Percentiles rank a stretch among this genome's conserved stretches.
These are phyloP conservation scores for Dichetophora obliterata DNA, from an alignment of 2,888 invertebrate genomes.

Conservation along the genomic window DNA sequence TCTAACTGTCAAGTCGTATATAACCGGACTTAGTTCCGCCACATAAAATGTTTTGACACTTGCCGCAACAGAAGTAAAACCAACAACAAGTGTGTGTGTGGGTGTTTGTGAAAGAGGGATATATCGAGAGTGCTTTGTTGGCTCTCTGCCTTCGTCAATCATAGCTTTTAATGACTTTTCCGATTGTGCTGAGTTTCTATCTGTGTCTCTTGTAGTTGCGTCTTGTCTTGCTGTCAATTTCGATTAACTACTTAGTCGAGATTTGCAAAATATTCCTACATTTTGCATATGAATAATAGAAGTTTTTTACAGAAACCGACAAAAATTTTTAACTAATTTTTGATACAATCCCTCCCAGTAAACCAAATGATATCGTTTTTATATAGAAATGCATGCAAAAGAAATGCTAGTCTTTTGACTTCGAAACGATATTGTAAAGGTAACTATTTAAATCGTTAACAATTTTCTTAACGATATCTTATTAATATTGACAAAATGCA, in stretches of 20 bases:
- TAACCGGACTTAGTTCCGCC: slow-evolving; percentile 23
- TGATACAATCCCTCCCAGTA: no score
- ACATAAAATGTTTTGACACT: slow-evolving; percentile 27
- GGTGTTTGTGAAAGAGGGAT: neutral
- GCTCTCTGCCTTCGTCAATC: neutral
- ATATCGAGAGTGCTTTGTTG: neutral
- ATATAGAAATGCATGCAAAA: no score
- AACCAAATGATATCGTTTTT: no score
- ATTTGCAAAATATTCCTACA: neutral
- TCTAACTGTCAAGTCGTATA: neutral
- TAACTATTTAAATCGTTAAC: no score
- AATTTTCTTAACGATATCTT: no score
- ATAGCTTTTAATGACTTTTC: slow-evolving; percentile 20
- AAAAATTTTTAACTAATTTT: no score
- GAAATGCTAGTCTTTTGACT: no score
- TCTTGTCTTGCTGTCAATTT: neutral
- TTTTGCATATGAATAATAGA: neutral
- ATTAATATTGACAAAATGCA: no score
- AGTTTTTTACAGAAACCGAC: no score
- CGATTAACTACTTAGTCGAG: neutral
- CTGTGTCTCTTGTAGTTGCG: neutral
- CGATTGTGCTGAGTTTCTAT: neutral
- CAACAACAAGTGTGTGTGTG: neutral
- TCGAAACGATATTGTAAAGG: no score
- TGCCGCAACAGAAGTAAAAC: neutral